A percentile compares a stretch with the other conserved stretches of the same genome.
These are phyloP conservation scores for Baryphthengus martii DNA, from an alignment of 2,113 vertebrate species.

Conservation along the genomic window DNA sequence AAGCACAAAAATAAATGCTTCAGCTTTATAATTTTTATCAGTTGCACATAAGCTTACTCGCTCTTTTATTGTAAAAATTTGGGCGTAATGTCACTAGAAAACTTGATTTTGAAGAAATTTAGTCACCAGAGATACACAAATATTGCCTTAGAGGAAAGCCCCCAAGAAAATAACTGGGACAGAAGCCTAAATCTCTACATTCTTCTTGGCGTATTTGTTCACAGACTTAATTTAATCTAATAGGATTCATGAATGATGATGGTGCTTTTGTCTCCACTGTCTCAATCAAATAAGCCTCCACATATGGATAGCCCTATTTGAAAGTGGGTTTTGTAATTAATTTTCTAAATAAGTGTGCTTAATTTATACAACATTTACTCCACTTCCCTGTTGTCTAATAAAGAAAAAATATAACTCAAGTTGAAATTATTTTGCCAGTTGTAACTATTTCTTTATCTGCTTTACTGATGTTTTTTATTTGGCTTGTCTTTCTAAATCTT, in stretches of 20 bases:
- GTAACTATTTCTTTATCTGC: neutral
- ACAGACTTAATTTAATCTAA: neutral
- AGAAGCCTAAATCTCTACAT: neutral
- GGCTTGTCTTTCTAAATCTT: neutral
- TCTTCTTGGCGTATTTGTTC: neutral
- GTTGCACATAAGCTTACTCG: neutral
- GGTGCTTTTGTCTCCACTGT: neutral
- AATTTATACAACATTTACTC: neutral
- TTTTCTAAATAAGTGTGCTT: neutral
- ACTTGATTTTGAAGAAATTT: neutral
- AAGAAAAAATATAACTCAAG: neutral
- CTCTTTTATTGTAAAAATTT: neutral
- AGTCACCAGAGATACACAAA: neutral
- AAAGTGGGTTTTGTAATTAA: neutral
- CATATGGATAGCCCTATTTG: neutral
- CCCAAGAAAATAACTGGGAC: neutral
- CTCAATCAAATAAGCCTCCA: neutral
- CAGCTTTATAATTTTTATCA: neutral
- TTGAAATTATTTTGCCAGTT: neutral
- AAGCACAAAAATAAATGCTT: neutral
- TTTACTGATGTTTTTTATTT: neutral
- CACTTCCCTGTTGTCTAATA: neutral
- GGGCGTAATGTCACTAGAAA: neutral
- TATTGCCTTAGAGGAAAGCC: neutral
- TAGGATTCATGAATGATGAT: neutral